Conservation (phyloP, 2,797 vertebrate genomes). For the Darevskia mixta region DNA sequence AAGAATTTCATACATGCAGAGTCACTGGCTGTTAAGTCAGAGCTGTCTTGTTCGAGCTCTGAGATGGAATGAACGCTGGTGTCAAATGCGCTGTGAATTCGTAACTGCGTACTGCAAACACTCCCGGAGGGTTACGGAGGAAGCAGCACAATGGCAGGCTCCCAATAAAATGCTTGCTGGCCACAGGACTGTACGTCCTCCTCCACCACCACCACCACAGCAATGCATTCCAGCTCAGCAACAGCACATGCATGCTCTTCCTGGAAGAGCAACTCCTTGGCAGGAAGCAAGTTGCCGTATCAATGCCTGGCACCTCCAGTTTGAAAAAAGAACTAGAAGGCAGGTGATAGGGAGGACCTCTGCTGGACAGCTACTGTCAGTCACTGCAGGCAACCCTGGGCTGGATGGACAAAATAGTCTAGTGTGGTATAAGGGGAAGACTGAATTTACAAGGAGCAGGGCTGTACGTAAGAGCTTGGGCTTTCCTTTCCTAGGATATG, state of each 20-base stretch:
- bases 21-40: neutral
- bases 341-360: neutral
- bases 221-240: neutral
- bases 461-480: neutral
- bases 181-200: neutral
- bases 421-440: neutral
- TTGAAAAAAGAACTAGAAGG: neutral
- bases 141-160: neutral
- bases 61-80: neutral
- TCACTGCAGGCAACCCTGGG: neutral
- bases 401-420: neutral
- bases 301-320: neutral
- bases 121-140: neutral
- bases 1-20: neutral
- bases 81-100: constrained; percentile 4
- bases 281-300: neutral
- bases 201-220: neutral
- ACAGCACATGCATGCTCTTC: neutral
- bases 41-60: neutral
- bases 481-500: neutral
- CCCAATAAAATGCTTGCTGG: neutral
- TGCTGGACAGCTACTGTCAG: neutral
- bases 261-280: neutral
- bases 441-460: neutral
- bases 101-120: neutral